phyloP scores from a whole-genome alignment of 2,113 vertebrate genomes.

The Myotis lucifugus region DNA sequence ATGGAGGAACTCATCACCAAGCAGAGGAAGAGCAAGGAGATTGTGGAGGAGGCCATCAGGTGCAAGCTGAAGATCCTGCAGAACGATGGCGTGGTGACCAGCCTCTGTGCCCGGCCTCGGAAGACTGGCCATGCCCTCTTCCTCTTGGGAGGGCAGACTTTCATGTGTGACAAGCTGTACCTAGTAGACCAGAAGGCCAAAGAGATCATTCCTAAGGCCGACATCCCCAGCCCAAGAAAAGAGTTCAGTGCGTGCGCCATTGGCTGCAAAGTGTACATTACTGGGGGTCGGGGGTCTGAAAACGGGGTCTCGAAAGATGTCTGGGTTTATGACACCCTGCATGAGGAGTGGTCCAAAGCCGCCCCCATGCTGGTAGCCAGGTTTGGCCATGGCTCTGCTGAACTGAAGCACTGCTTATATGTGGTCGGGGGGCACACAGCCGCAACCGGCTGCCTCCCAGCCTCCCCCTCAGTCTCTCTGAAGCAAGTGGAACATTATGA shows the following conservation, averaged over 20 bases:
- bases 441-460: conserved; percentile 89
- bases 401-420: conserved; percentile 89
- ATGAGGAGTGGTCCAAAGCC: conserved; percentile 90
- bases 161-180: conserved; percentile 91
- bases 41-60: conserved; percentile 89
- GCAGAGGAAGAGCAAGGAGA: conserved; percentile 89
- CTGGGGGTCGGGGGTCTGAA: conserved; percentile 88
- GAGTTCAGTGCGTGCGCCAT: conserved; percentile 91
- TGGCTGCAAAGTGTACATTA: conserved; percentile 91
- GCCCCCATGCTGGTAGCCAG: conserved; percentile 90
- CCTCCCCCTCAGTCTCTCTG: conserved; percentile 89
- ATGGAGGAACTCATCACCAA: conserved; percentile 90
- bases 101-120: conserved; percentile 88
- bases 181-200: conserved; percentile 91
- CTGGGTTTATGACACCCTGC: conserved; percentile 90
- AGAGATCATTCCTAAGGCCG: conserved; percentile 90
- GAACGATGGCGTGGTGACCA: conserved; percentile 90
- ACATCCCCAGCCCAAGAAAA: conserved; percentile 90
- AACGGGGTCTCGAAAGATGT: conserved; percentile 90
- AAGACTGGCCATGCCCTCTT: conserved; percentile 90
- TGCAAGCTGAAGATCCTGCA: conserved; percentile 90
- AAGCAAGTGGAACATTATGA: conserved; percentile 91
- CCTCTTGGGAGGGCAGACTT: conserved; percentile 89
- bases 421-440: conserved; percentile 90
- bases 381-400: conserved; percentile 89